Evolutionary conservation across 1,140 invertebrate species (phyloP), one percentile per base, ranked within the genome.

Genomic region (Zaprionus davidi): DNA sequence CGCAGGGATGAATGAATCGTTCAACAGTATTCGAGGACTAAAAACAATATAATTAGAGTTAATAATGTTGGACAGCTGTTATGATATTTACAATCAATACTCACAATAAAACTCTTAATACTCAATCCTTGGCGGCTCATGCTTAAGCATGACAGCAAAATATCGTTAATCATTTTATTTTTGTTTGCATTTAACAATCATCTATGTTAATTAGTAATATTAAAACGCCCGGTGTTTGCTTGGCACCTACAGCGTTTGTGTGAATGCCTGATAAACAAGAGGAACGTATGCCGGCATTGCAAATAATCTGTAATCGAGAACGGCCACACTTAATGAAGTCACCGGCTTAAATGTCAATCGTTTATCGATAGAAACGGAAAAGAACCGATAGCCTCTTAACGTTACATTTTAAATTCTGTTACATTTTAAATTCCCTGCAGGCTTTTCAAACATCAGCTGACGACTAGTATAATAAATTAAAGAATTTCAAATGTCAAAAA

Each of bases 1-100:
- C 92, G 38, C 90, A 84, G 58, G 91, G 92, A 87, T 93, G 92
- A 17, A 92, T 44, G 62, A 91, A 93, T 15, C 74, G 31, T 1
- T 81, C 72, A 1, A 87, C 67, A 2, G 57, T 75, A 12, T 85
- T 74, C 3, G 65, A 62, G 9, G 56, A 46, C 84, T 87, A 22
- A 3, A 55, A 63, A 46, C 58, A 59, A 38, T 7, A 53, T 17
- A 46, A 28, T 36, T n/a, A 3, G 1, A 6, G 11, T 11, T 3
- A n/a, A 9, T 24, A 24, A 17, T 1, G 15, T 1, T n/a, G 7
- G 13, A 3, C 51, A 12, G 11, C 57, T 53, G 24, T 46, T 5
- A 0, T 3, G 1, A 5, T 5, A 26, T 24, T 13, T 26, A 0
- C 24, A 28, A 46, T 22, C 12, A 34, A 51, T 36, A 71, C 86